Conservation (phyloP, 2,888 invertebrate species). For the Heliconius hortense region DNA sequence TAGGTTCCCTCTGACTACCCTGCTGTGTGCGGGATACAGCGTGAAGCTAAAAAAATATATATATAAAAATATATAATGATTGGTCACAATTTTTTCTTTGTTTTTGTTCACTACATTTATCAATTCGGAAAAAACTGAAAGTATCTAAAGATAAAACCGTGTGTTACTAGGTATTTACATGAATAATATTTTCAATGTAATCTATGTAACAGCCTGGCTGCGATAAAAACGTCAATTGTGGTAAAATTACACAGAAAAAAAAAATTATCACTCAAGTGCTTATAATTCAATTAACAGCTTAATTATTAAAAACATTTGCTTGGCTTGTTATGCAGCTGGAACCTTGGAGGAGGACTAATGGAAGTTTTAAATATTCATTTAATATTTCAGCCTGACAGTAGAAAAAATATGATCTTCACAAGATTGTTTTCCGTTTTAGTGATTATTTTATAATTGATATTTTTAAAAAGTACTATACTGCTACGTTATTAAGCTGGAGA, state of each 20-base stretch:
- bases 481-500: too few relatives aligned
- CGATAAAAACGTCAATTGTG: constrained; percentile 5
- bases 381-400: too few relatives aligned
- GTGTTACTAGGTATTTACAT: background rate
- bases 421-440: too few relatives aligned
- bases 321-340: background rate
- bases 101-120: too few relatives aligned
- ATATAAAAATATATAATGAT: too few relatives aligned
- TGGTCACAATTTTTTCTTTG: too few relatives aligned
- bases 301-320: background rate
- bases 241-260: background rate
- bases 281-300: constrained; percentile 10
- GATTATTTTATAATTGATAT: too few relatives aligned
- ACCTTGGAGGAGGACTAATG: background rate
- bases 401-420: too few relatives aligned
- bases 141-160: too few relatives aligned
- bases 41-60: background rate
- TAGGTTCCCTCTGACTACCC: background rate
- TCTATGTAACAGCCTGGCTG: background rate
- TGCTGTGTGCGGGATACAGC: background rate
- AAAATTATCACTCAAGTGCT: background rate
- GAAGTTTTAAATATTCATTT: background rate
- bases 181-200: background rate
- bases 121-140: too few relatives aligned
- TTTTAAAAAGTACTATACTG: too few relatives aligned